A percentile compares a stretch with the other conserved stretches of the same genome.
These are phyloP conservation scores for Pangasius krempfi DNA, from an alignment of 2,797 vertebrate species.

Conservation along the genomic window DNA sequence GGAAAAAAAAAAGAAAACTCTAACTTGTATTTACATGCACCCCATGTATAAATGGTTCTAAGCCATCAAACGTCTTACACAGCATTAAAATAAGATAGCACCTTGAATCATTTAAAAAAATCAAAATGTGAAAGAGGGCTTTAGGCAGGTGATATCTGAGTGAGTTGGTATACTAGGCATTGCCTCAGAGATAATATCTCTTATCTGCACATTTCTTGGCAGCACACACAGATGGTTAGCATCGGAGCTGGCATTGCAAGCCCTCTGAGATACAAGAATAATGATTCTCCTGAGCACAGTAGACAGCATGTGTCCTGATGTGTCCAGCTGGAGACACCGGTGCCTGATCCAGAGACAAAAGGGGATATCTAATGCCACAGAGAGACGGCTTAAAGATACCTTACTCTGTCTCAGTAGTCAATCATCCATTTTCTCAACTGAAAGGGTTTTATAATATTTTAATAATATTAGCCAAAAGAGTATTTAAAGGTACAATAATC, in stretches of 20 bases:
- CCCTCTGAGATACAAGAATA: slow-evolving; percentile 38
- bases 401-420: background rate
- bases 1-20: background rate
- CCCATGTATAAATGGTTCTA: background rate
- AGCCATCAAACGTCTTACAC: background rate
- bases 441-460: background rate
- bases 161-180: background rate
- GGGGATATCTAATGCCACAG: background rate
- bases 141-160: background rate
- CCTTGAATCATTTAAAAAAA: background rate
- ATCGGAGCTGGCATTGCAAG: slow-evolving; percentile 19
- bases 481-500: no score
- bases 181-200: slow-evolving; percentile 17
- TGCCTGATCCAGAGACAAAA: slow-evolving; percentile 30
- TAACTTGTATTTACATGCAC: background rate
- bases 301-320: slow-evolving; percentile 30
- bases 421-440: background rate
- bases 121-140: background rate
- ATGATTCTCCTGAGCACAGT: slow-evolving; percentile 41
- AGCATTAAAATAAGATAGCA: background rate
- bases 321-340: slow-evolving; percentile 24
- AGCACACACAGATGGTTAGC: slow-evolving; percentile 34
- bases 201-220: slow-evolving; percentile 16
- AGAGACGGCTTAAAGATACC: slow-evolving; percentile 6
- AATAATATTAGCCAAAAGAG: background rate